phyloP scores from a whole-genome alignment of 1,140 invertebrate genomes.

The Agraylea sexmaculata region DNA sequence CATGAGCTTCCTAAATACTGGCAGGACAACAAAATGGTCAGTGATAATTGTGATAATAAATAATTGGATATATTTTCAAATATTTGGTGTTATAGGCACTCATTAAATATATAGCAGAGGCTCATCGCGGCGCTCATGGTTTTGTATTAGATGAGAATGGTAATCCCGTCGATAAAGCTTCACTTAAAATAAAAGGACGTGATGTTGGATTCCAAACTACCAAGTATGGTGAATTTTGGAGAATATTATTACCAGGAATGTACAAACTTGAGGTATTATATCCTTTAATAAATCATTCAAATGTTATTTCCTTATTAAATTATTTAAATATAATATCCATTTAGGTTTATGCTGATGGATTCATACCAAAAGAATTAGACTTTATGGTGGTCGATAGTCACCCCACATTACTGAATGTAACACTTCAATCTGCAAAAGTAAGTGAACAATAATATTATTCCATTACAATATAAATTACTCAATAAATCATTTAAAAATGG shows the following conservation, averaged over 20 bases:
- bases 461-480: no score
- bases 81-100: slow-evolving; percentile 48
- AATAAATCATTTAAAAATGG: no score
- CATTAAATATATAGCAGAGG: slow-evolving; percentile 78
- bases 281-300: slow-evolving; percentile 1
- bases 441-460: no score
- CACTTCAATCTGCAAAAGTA: slow-evolving; percentile 70
- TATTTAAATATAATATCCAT: slow-evolving; percentile 5
- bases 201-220: slow-evolving; percentile 82
- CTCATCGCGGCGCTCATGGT: slow-evolving; percentile 71
- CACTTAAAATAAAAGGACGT: slow-evolving; percentile 70
- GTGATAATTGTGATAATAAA: no score
- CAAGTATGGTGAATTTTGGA: slow-evolving; percentile 89
- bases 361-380: slow-evolving; percentile 66
- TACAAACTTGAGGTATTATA: slow-evolving; percentile 69
- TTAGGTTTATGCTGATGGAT: slow-evolving; percentile 75
- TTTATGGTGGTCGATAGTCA: slow-evolving; percentile 78
- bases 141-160: slow-evolving; percentile 74
- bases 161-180: slow-evolving; percentile 70
- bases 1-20: slow-evolving; percentile 82
- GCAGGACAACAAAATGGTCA: slow-evolving; percentile 88
- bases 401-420: slow-evolving; percentile 75
- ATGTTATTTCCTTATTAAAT: slow-evolving; percentile 6
- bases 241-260: slow-evolving; percentile 69
- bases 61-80: no score